Base-by-base conservation (phyloP, 2,888 invertebrate species). In the Artemia sp. region DNA sequence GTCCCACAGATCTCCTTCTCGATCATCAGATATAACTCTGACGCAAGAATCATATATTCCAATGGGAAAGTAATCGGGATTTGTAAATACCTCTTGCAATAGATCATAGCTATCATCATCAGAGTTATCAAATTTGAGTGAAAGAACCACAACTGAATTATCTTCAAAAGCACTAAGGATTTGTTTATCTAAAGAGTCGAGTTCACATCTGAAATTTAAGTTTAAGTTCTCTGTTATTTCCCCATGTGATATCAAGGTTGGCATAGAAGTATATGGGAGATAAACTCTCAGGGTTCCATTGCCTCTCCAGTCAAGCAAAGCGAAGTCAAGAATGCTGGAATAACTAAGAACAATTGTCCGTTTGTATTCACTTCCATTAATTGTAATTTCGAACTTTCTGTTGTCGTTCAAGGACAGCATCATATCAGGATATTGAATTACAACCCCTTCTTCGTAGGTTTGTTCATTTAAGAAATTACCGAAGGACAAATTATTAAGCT, bases 61-160 rank as follows among this genome's bases (percentile, higher is more conserved):
- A n/a, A 68, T 51, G 12, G 68, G 68, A 51, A 68, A 68, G 68
- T 68, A 68, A n/a, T 68, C 12, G 12, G 51, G 50, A n/a, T 12
- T 51, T 12, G 12, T 19, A 8, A 68, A 19, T n/a, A 68, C 68
- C 12, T 68, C 51, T 19, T 51, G 50, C 51, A 68, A 51, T 12
- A n/a, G 68, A 38, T 38, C 38, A 24, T 58, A 58, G 8, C 24
- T 24, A n/a, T n/a, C n/a, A n/a, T 67, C 67, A 50, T 50, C 51
- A 11, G 50, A 19, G 9, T 12, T 51, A 19, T 12, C 51, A 24
- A 68, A 51, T 50, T 51, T 19, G 8, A 68, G 19, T 12, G 19
- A 12, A 12, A 68, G 68, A 19, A 12, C 68, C n/a, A 68, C 11
- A 12, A 68, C 68, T 51, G 12, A 38, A 10, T 68, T 50, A 12